phyloP scores from a whole-genome alignment of 2,888 invertebrate genomes.

The Achlya flavicornis region DNA sequence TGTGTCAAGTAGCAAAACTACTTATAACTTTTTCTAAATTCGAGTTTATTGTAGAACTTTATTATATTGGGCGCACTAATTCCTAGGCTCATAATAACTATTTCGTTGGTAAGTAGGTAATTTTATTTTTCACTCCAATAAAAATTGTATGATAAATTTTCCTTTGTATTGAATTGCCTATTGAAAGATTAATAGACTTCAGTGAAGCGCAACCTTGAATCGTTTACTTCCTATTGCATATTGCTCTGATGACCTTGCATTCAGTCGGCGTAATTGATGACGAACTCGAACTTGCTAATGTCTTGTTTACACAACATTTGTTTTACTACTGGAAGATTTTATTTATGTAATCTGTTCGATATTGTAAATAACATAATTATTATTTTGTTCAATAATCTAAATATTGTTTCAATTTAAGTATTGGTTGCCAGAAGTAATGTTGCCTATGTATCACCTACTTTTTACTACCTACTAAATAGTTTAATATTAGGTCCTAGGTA shows the following conservation, averaged over 20 bases:
- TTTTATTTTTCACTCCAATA: too few species aligned
- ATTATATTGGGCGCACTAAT: too few species aligned
- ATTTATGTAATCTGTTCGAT: background rate
- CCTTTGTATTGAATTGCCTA: constrained; percentile 41
- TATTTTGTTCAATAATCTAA: constrained; percentile 14
- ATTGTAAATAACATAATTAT: constrained; percentile 19
- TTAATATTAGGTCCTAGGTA: too few species aligned
- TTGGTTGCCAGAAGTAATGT: background rate
- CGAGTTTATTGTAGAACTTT: too few species aligned
- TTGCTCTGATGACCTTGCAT: constrained; percentile 69
- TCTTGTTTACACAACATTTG: constrained; percentile 46
- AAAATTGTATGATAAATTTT: constrained; percentile 34
- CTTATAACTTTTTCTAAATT: too few species aligned
- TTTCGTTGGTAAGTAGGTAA: background rate
- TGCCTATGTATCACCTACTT: too few species aligned
- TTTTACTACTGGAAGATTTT: constrained; percentile 17
- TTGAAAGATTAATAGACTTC: constrained; percentile 59
- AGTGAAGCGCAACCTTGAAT: constrained; percentile 59
- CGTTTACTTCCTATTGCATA: constrained; percentile 72
- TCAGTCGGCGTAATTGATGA: constrained; percentile 61
- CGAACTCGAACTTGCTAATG: constrained; percentile 53
- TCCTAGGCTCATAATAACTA: too few species aligned
- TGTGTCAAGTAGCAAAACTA: constrained; percentile 19
- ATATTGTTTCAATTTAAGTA: too few species aligned
- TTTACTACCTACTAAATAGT: too few species aligned